These are phyloP conservation scores for Enoplosus armatus DNA, from an alignment of 2,797 vertebrate species.

Conservation along the genomic window DNA sequence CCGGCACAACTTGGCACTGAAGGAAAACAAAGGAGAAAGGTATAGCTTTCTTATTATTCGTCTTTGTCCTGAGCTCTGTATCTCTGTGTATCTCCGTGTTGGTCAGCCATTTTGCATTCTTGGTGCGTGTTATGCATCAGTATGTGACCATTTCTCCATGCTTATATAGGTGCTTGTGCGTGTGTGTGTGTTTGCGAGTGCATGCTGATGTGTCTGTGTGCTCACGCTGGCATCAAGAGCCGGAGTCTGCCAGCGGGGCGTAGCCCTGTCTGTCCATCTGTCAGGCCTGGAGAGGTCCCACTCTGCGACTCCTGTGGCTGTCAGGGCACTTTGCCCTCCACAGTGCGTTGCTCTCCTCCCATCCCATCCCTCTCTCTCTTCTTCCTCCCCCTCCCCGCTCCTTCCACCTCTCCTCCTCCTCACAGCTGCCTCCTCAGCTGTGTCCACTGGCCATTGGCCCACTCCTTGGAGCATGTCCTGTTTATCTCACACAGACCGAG, in stretches of 20 bases:
- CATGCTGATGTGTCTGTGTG: conserved; percentile 27
- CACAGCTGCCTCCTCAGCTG: conserved; percentile 84
- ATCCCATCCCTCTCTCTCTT: conserved; percentile 21
- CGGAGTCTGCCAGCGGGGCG: conserved; percentile 55
- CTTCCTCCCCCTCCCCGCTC: conserved; percentile 11
- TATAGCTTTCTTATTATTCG: neutral
- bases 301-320: conserved; percentile 64
- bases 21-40: conserved; percentile 26
- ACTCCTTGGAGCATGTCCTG: conserved; percentile 79
- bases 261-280: conserved; percentile 76
- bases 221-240: conserved; percentile 45
- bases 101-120: neutral
- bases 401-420: conserved; percentile 63
- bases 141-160: neutral
- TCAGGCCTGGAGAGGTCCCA: conserved; percentile 71
- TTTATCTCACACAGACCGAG: conserved; percentile 69
- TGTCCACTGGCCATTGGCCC: conserved; percentile 80
- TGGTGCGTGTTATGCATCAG: neutral
- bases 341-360: conserved; percentile 63
- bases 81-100: conserved; percentile 1
- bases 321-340: conserved; percentile 74
- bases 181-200: neutral
- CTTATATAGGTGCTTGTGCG: conserved; percentile 7
- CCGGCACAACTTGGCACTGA: neutral
- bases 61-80: neutral